Evolutionary conservation across 2,113 vertebrate genomes (phyloP), one percentile per base, ranked within the genome.

Genomic region (Herpailurus yagouaroundi): DNA sequence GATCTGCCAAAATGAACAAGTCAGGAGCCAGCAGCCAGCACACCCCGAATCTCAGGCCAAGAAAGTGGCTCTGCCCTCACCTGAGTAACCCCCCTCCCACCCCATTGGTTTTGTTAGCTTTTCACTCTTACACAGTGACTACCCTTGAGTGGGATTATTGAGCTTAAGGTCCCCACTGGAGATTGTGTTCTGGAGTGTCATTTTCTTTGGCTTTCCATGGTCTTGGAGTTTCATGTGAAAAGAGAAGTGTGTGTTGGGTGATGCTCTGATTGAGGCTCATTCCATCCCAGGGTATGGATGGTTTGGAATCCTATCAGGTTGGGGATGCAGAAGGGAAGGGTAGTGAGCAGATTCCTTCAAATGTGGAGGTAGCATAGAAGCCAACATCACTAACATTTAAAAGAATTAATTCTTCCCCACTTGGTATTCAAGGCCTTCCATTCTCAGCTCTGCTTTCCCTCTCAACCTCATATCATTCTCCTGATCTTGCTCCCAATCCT

Each of bases 341-440:
- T 5, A 7, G 12, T 19, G 38, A 87, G 21, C 3, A 18, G 27
- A 12, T 66, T 89, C 36, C 45, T 41, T 41, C n/a, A 55, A 2
- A 60, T 6, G 14, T 0, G 12, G 10, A 15, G 1, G 18, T 60
- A 36, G 25, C 5, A 2, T 0, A 7, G 19, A 71, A 63, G 14
- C 27, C 25, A 18, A 8, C 18, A 55, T 33, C 18, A 2, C 7
- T 48, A 1, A 36, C 16, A 19, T 36, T 5, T 87, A 63, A 77
- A 91, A 27, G 11, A 55, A 18, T 45, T 55, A 23, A 31, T 80
- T 77, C 48, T 64, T 52, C 23, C 27, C 33, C 21, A 27, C 0
- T 31, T 71, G n/a, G 55, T n/a, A 1, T 50, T 80, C 50, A 50
- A 84, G 18, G 18, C 29, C 52, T 76, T 80, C 36, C 10, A 14